These are phyloP conservation scores for Aplochiton taeniatus DNA, from an alignment of 2,797 vertebrate species.

Conservation along the genomic window DNA sequence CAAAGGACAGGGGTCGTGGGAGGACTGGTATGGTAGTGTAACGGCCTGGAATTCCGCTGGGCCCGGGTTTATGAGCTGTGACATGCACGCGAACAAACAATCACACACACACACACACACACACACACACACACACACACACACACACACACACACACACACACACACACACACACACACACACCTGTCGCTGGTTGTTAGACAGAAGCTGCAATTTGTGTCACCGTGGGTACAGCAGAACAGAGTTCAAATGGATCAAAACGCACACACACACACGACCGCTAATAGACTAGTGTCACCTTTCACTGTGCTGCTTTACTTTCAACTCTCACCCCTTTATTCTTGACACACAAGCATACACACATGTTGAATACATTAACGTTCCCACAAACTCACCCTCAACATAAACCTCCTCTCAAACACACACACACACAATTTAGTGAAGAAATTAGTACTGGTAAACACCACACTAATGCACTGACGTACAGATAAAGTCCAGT, in stretches of 20 bases:
- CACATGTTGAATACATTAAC: not conserved
- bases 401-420: too few species aligned
- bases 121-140: constrained; percentile 1
- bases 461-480: not conserved
- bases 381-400: too few species aligned
- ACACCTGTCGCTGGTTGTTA: not conserved
- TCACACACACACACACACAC: too few species aligned
- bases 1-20: too few species aligned
- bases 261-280: not conserved
- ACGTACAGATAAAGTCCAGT: not conserved
- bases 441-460: not conserved
- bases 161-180: not conserved
- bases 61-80: too few species aligned
- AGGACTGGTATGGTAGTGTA: too few species aligned
- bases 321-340: not conserved
- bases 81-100: too few species aligned
- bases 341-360: not conserved
- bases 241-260: constrained; percentile 16
- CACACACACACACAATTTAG: not conserved
- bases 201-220: constrained; percentile 20
- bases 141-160: not conserved
- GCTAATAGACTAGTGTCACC: not conserved
- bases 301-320: not conserved
- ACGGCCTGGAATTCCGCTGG: too few species aligned
- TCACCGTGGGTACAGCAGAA: constrained; percentile 20